Conservation (phyloP, 1,140 invertebrate genomes). For the Zaprionus ghesquierei region DNA sequence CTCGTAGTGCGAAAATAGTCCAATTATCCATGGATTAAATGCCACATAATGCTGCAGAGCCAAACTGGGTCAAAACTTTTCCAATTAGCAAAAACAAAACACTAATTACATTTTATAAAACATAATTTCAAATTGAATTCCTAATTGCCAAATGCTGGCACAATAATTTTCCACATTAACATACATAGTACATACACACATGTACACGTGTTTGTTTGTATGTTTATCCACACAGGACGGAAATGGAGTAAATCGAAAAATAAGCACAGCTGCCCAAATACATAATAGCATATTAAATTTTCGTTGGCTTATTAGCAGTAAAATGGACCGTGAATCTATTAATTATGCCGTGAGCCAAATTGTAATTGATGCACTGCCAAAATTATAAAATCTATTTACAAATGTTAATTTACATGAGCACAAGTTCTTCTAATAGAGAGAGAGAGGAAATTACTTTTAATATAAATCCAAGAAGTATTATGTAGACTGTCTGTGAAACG, state of each 20-base stretch:
- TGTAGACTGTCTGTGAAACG: neutral
- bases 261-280: conserved; percentile 5
- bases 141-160: conserved; percentile 59
- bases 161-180: conserved; percentile 58
- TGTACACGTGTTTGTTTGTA: neutral
- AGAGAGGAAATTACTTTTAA: neutral
- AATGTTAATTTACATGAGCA: neutral
- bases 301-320: conserved; percentile 1
- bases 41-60: conserved; percentile 13
- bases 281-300: neutral
- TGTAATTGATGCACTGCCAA: neutral
- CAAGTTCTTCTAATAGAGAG: neutral
- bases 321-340: neutral
- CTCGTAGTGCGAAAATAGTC: conserved; percentile 28
- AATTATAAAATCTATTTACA: neutral
- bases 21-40: conserved; percentile 59
- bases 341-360: neutral
- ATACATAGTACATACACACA: conserved; percentile 20
- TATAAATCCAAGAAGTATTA: conserved; percentile 6
- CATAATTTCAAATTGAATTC: conserved; percentile 65
- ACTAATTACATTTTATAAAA: conserved; percentile 73
- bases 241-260: neutral
- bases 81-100: conserved; percentile 68
- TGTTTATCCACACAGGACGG: conserved; percentile 35
- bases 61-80: conserved; percentile 29